phyloP scores from a whole-genome alignment of 2,113 vertebrate genomes.

The Poeciliopsis retropinna region DNA sequence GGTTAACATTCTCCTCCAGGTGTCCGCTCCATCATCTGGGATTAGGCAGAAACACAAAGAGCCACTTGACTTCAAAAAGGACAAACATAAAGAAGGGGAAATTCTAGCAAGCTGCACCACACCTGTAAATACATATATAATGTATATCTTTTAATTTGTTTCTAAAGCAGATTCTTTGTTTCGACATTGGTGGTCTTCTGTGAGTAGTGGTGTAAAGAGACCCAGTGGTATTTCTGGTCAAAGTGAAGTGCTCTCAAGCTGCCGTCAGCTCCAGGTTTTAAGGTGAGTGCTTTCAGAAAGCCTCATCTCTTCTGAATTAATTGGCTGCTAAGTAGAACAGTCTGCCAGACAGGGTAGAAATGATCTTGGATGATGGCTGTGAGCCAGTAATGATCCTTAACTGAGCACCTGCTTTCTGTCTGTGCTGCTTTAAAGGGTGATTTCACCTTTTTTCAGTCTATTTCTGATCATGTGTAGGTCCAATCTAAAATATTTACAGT shows the following conservation, averaged over 20 bases:
- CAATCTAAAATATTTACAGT: neutral
- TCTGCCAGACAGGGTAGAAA: too few relatives aligned
- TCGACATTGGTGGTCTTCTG: neutral
- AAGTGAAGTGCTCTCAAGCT: neutral
- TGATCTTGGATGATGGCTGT: too few relatives aligned
- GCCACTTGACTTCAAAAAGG: constrained; percentile 26
- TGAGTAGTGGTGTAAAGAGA: neutral
- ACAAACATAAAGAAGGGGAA: constrained; percentile 19
- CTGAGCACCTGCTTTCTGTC: too few relatives aligned
- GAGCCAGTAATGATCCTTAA: too few relatives aligned
- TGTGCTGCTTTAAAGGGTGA: too few relatives aligned
- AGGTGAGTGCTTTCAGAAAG: too few relatives aligned
- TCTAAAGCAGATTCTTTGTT: neutral
- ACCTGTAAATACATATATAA: neutral
- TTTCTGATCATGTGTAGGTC: neutral
- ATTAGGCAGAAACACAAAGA: constrained; percentile 19
- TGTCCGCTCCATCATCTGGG: constrained; percentile 23
- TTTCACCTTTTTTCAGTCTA: neutral
- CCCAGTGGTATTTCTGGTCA: neutral
- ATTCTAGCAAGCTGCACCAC: neutral
- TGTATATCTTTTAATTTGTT: too few relatives aligned
- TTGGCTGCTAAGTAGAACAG: too few relatives aligned
- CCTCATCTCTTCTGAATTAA: too few relatives aligned
- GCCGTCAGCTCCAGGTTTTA: neutral
- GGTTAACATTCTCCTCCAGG: constrained; percentile 51